These are phyloP conservation scores for Gymnothorax reevesii DNA, from an alignment of 2,797 vertebrate species.

Conservation along the genomic window DNA sequence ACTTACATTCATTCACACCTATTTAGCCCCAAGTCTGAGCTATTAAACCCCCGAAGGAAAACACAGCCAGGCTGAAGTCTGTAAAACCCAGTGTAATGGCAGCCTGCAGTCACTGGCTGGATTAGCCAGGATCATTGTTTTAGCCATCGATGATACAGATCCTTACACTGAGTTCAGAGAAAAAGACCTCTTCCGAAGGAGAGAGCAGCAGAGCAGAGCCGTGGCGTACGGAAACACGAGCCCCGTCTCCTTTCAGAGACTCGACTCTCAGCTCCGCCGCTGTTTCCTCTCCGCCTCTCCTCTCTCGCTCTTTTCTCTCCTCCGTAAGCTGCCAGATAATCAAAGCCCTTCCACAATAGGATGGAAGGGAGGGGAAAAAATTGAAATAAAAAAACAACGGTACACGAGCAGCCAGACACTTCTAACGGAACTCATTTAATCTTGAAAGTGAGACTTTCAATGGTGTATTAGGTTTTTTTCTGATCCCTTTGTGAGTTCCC, in stretches of 20 bases:
- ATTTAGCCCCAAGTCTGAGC: neutral
- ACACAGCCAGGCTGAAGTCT: neutral
- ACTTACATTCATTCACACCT: neutral
- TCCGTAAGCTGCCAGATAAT: slow-evolving; percentile 67
- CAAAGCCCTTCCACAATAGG: slow-evolving; percentile 65
- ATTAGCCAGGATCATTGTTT: neutral
- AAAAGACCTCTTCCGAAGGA: neutral
- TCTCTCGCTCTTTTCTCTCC: slow-evolving; percentile 34
- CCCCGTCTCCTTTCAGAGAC: neutral
- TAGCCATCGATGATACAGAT: neutral
- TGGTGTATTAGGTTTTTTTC: slow-evolving; percentile 78
- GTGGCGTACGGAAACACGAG: neutral
- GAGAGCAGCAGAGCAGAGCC: neutral
- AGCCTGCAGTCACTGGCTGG: neutral
- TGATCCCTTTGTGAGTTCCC: slow-evolving; percentile 76
- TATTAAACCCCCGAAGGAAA: neutral
- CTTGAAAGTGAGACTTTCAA: slow-evolving; percentile 76
- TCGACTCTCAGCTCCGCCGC: slow-evolving; percentile 12
- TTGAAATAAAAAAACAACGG: slow-evolving; percentile 65
- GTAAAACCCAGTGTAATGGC: neutral
- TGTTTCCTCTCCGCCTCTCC: slow-evolving; percentile 23
- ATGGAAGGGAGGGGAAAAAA: slow-evolving; percentile 44
- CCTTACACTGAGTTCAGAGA: neutral
- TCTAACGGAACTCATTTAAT: slow-evolving; percentile 78
- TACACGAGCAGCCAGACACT: slow-evolving; percentile 75